A percentile compares a stretch with the other conserved stretches of the same genome.
These are phyloP conservation scores for Ectropis crepuscularia DNA, from an alignment of 2,888 invertebrate species.

Conservation along the genomic window DNA sequence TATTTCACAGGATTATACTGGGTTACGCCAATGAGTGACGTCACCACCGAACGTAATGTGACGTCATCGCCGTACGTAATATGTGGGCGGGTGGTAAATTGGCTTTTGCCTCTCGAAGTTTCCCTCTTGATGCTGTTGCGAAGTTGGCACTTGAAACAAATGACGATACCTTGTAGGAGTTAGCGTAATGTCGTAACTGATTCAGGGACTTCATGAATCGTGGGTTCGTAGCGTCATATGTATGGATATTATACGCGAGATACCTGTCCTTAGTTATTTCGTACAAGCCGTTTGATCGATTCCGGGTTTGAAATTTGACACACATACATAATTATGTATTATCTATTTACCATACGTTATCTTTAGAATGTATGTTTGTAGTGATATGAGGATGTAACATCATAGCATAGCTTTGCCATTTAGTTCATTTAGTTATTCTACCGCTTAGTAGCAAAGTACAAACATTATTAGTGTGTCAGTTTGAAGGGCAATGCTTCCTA, in stretches of 20 bases:
- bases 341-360: no score
- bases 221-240: neutral
- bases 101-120: slow-evolving; percentile 31
- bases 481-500: no score
- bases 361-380: no score
- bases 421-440: no score
- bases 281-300: no score
- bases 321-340: no score
- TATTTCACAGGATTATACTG: slow-evolving; percentile 54
- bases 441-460: no score
- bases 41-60: slow-evolving; percentile 45
- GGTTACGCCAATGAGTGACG: slow-evolving; percentile 53
- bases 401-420: no score
- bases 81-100: slow-evolving; percentile 32
- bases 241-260: neutral
- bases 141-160: slow-evolving; percentile 24
- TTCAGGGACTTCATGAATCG: slow-evolving; percentile 10
- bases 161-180: slow-evolving; percentile 12
- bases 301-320: no score
- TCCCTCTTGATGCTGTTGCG: slow-evolving; percentile 24
- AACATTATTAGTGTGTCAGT: no score
- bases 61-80: slow-evolving; percentile 23
- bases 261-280: no score
- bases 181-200: slow-evolving; percentile 17
- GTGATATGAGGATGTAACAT: no score